Conservation (phyloP, 2,888 invertebrate species). For the Himalopsyche kuldschensis region DNA sequence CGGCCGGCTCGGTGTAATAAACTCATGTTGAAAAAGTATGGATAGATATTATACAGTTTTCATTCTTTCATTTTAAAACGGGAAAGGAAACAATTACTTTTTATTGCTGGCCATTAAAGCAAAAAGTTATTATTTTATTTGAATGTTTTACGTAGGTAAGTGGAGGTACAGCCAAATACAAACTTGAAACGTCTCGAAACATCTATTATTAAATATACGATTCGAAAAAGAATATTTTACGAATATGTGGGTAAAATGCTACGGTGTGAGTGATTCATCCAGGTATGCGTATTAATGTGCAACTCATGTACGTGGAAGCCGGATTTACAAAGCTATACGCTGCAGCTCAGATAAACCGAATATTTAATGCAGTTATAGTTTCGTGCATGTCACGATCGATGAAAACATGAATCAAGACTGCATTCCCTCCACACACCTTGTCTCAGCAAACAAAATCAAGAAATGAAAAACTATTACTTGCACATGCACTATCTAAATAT, state of each 20-base stretch:
- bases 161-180: slow-evolving; percentile 26
- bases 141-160: slow-evolving; percentile 36
- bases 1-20: slow-evolving; percentile 17
- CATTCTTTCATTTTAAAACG: slow-evolving; percentile 33
- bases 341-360: background rate
- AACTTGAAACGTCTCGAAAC: slow-evolving; percentile 19
- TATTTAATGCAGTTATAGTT: background rate
- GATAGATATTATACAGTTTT: slow-evolving; percentile 23
- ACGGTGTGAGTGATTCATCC: background rate
- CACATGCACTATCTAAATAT: too few relatives aligned
- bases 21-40: slow-evolving; percentile 20
- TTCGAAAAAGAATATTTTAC: slow-evolving; percentile 21
- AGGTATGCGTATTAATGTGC: background rate
- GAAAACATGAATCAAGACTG: too few relatives aligned
- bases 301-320: background rate
- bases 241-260: background rate
- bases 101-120: slow-evolving; percentile 35
- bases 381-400: too few relatives aligned
- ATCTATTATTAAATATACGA: slow-evolving; percentile 30
- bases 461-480: too few relatives aligned
- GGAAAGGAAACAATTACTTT: slow-evolving; percentile 35
- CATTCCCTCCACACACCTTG: too few relatives aligned
- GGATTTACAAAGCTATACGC: background rate
- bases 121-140: slow-evolving; percentile 37
- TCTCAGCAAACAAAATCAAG: too few relatives aligned